Conservation (phyloP, 2,797 vertebrate species). For the Poliocrania exsul region DNA sequence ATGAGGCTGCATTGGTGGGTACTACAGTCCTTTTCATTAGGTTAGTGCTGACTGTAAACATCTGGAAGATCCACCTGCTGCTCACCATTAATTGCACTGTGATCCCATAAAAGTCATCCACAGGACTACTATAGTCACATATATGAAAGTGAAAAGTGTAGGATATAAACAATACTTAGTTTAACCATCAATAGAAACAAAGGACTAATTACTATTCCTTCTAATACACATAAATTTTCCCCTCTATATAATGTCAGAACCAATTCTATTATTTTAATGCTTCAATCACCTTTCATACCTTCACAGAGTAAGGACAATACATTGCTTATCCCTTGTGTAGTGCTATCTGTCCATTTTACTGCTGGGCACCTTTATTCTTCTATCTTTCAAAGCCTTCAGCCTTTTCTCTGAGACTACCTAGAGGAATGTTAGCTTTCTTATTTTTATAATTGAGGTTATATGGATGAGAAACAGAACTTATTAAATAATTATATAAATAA, state of each 20-base stretch:
- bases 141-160: neutral
- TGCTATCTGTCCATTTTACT: neutral
- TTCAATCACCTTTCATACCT: neutral
- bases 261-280: neutral
- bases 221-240: neutral
- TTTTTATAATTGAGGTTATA: neutral
- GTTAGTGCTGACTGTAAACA: neutral
- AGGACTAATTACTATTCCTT: neutral
- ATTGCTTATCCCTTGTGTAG: neutral
- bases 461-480: neutral
- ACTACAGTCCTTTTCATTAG: neutral
- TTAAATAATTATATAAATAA: neutral
- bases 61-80: neutral
- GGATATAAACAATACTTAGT: neutral
- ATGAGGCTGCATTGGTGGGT: neutral
- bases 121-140: neutral
- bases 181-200: neutral
- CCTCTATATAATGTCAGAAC: neutral
- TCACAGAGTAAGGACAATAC: neutral
- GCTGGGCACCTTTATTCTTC: neutral
- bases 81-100: neutral
- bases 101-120: neutral
- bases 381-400: neutral
- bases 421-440: neutral
- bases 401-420: neutral